Percentiles rank a stretch among this genome's conserved stretches.
These are phyloP conservation scores for Pogona vitticeps DNA, from an alignment of 2,113 vertebrate genomes.

Conservation along the genomic window DNA sequence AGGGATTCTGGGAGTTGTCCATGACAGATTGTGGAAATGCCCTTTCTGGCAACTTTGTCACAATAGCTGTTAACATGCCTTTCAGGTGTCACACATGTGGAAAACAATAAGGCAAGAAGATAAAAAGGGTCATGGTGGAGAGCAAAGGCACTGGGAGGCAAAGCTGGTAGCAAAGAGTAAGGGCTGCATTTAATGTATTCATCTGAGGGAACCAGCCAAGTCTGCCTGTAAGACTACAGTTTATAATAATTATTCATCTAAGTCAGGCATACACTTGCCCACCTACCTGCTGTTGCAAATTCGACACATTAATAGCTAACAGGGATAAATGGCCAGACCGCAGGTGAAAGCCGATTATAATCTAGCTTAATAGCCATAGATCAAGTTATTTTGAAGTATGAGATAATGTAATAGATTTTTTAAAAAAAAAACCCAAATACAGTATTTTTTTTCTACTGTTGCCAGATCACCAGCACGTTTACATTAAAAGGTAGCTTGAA, in stretches of 20 bases:
- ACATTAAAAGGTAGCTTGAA: constrained; percentile 41
- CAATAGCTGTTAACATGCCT: too few species aligned
- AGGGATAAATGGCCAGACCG: constrained; percentile 31
- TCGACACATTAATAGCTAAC: constrained; percentile 58
- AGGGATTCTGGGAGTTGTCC: too few species aligned
- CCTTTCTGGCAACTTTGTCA: not conserved
- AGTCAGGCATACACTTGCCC: constrained; percentile 7
- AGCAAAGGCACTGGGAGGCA: not conserved
- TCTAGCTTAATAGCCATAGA: constrained; percentile 57
- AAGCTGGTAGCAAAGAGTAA: not conserved
- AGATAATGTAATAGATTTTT: constrained; percentile 54
- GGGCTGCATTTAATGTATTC: not conserved
- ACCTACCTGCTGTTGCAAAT: constrained; percentile 22
- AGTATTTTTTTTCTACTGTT: constrained; percentile 38
- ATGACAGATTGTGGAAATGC: not conserved
- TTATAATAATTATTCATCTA: not conserved
- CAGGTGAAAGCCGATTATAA: constrained; percentile 47
- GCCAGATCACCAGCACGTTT: constrained; percentile 52
- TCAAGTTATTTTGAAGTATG: constrained; percentile 48
- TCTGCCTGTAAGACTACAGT: not conserved
- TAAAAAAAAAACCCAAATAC: constrained; percentile 7
- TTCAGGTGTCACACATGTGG: too few species aligned
- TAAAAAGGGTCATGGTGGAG: not conserved
- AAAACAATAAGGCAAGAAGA: not conserved
- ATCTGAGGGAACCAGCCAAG: not conserved